phyloP scores from a whole-genome alignment of 2,888 invertebrate genomes.

The Eledona agricola region DNA sequence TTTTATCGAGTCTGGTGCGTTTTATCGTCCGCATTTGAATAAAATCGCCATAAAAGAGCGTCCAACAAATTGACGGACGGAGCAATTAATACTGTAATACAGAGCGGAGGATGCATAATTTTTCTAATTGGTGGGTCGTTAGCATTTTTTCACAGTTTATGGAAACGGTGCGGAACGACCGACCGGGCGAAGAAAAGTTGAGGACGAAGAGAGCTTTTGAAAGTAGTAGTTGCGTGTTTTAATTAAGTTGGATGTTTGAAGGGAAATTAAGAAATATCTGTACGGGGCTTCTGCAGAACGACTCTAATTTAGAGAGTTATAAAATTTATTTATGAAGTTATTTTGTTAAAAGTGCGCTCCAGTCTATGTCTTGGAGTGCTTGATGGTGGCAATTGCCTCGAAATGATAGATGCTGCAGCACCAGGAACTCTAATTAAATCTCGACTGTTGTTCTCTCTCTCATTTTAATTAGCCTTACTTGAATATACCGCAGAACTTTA shows the following conservation, averaged over 20 bases:
- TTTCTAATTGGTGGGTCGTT: constrained; percentile 27
- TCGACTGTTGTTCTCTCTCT: constrained; percentile 48
- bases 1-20: background rate
- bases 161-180: no score
- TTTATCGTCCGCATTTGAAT: constrained; percentile 17
- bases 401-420: constrained; percentile 49
- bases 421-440: constrained; percentile 51
- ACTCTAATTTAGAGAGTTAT: constrained; percentile 39
- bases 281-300: constrained; percentile 34
- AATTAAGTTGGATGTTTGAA: constrained; percentile 30
- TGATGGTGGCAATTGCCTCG: constrained; percentile 48
- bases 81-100: no score
- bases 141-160: constrained; percentile 23
- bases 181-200: background rate
- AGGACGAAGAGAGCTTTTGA: background rate
- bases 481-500: constrained; percentile 52
- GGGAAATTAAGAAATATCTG: constrained; percentile 39
- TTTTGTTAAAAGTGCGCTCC: constrained; percentile 41
- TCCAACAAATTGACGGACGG: constrained; percentile 24
- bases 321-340: constrained; percentile 46
- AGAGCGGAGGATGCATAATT: no score
- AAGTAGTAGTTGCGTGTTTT: constrained; percentile 18
- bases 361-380: constrained; percentile 43
- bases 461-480: constrained; percentile 52
- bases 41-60: constrained; percentile 24